Base-by-base conservation (phyloP, 2,888 invertebrate genomes). In the Dexiosoma caninum region DNA sequence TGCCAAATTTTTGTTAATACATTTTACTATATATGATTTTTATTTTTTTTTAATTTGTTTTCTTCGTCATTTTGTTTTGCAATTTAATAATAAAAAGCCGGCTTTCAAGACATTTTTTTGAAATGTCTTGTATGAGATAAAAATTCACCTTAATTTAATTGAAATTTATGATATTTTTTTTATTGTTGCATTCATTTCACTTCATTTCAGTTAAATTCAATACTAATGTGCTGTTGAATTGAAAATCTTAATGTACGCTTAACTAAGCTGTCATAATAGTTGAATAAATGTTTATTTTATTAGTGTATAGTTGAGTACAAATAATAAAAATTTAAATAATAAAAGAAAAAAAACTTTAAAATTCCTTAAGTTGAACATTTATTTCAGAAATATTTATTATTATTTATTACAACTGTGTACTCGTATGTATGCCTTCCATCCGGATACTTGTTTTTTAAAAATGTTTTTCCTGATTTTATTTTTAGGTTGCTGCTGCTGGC, bases 21-120 rank as follows among this genome's bases (percentile, higher is more conserved):
- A 60, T 60, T 71, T 60, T 57, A n/a, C n/a, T n/a, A n/a, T n/a
- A 53, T 40, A 10, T 44, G 37, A 23, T 53, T 44, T 76, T 59
- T 59, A 12, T 53, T 16, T n/a, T n/a, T n/a, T 53, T 44, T 76
- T 59, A 51, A 12, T 53, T 19, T 14, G 42, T 71, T 40, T 37
- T 64, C 19, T 55, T 64, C n/a, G n/a, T 57, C 10, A 42, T n/a
- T 14, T 76, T 69, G 10, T 23, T 27, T 74, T 57, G 40, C 35
- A 60, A 76, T 70, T 70, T 53, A 51, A 55, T 46, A 46, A 62
- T 35, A 59, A 77, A 70, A 77, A 70, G 70, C 64, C 77, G 70
- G 70, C 70, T 60, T 76, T 60, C 16, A 55, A 76, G 42, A 42
- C 4, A 9, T 44, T 44, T 55, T 69, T 37, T n/a, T n/a, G n/a